These are phyloP conservation scores for Mus spretus DNA, from an alignment of 2,797 vertebrate genomes.

Conservation along the genomic window DNA sequence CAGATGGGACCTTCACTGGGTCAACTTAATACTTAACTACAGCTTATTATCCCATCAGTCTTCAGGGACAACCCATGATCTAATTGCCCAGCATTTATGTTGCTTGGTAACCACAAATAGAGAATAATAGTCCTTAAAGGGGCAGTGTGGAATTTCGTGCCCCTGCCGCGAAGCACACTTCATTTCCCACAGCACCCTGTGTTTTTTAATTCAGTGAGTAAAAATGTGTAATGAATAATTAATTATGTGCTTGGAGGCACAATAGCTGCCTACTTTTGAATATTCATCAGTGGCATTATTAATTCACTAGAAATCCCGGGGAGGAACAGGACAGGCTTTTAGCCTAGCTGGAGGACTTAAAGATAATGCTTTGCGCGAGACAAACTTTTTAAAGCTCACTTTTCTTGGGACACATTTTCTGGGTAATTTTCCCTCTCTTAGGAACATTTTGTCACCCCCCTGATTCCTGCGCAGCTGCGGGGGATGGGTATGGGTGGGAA, in stretches of 20 bases:
- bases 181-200: conserved; percentile 93
- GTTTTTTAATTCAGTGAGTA: conserved; percentile 94
- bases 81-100: conserved; percentile 94
- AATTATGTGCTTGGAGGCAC: conserved; percentile 94
- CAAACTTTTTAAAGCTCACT: conserved; percentile 89
- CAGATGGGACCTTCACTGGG: conserved; percentile 92
- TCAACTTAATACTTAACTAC: conserved; percentile 94
- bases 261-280: conserved; percentile 94
- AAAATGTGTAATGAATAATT: conserved; percentile 95
- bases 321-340: conserved; percentile 90
- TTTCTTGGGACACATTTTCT: conserved; percentile 86
- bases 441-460: neutral
- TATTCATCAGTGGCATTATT: conserved; percentile 94
- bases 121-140: conserved; percentile 93
- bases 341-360: conserved; percentile 91
- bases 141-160: conserved; percentile 92
- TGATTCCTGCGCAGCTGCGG: conserved; percentile 10
- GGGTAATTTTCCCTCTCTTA: conserved; percentile 87
- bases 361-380: conserved; percentile 88
- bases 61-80: conserved; percentile 93
- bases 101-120: conserved; percentile 93
- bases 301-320: conserved; percentile 93
- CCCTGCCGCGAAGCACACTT: conserved; percentile 91
- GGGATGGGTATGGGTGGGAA: neutral
- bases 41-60: conserved; percentile 94